Base-by-base conservation (phyloP, 2,888 invertebrate species). In the Sphaerophoria rueppellii region DNA sequence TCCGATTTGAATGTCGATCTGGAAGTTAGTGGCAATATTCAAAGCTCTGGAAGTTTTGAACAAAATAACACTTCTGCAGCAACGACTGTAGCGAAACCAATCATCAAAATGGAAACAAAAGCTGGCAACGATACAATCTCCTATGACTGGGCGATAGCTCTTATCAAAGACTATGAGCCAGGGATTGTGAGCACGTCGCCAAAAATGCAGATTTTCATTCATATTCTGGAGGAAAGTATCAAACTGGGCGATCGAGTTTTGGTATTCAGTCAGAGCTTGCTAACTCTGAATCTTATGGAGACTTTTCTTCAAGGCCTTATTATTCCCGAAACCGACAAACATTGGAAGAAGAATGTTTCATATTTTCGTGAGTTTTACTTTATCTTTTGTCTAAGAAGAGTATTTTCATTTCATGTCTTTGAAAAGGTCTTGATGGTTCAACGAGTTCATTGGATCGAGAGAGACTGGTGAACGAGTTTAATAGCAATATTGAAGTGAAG, bases 401-500 rank as follows among this genome's bases (percentile, higher is more conserved):
- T 37, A 1, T 40, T 7, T 4, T 0, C 12, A 24, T 7, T 9
- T 40, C 75, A 7, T 54, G 32, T 35, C 11, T 7, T 35, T 55
- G 34, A 73, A 32, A 88, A 96, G 96, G 98, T 79, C 93, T 99
- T 88, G 99, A 99, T 92, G 99, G 99, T 34, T 97, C 98, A 48
- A 99, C 99, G 0, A 95, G 96, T 87, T 98, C 98, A 0, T 93
- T 96, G 82, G 99, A 99, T 90, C 93, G 99, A 81, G 99, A 99
- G 91, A 97, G 97, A 90, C 93, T 99, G 34, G 99, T 99, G 83
- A 98, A 98, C 91, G 97, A 98, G 90, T 99, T 99, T 91, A 99
- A 99, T 90, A 94, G 95, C 0, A 98, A 98, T 91, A 94, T 95
- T 0, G 95, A 95, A 88, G 94, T 98, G 65, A 96, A 97, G 90